phyloP scores from a whole-genome alignment of 2,888 invertebrate species.

The Carabus problematicus region DNA sequence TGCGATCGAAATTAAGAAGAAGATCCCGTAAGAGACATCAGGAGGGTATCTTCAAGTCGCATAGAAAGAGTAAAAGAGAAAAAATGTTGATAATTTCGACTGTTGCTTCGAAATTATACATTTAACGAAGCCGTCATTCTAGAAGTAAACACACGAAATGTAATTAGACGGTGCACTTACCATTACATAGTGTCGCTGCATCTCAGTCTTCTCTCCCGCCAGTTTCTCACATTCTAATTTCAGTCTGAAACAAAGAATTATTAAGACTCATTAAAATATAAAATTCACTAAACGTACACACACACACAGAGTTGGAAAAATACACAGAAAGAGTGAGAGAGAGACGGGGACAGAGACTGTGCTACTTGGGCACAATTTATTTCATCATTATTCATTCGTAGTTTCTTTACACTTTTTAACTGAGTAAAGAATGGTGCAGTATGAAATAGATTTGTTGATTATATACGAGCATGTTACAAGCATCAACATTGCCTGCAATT shows the following conservation, averaged over 20 bases:
- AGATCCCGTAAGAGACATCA: too few species aligned
- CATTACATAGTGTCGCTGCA: slow-evolving; percentile 89
- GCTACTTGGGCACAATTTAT: not conserved
- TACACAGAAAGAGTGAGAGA: too few species aligned
- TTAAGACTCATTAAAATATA: slow-evolving; percentile 39
- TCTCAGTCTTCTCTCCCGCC: slow-evolving; percentile 85
- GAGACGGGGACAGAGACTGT: too few species aligned
- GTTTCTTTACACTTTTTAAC: not conserved
- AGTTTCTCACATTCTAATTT: slow-evolving; percentile 88
- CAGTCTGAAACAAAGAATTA: slow-evolving; percentile 66
- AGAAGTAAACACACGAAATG: not conserved
- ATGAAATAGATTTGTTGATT: too few species aligned
- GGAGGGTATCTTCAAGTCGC: too few species aligned
- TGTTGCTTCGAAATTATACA: not conserved
- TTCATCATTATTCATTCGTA: not conserved
- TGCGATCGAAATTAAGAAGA: too few species aligned
- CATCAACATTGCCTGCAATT: too few species aligned
- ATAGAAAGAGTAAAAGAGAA: too few species aligned
- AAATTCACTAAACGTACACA: slow-evolving; percentile 13
- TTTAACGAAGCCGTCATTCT: not conserved
- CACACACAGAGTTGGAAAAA: slow-evolving; percentile 2
- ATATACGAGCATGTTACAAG: too few species aligned
- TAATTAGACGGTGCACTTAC: slow-evolving; percentile 64
- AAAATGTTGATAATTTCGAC: too few species aligned
- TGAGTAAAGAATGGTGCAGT: not conserved